Base-by-base conservation (phyloP, 1,140 invertebrate genomes). In the Frieseomelitta varia region DNA sequence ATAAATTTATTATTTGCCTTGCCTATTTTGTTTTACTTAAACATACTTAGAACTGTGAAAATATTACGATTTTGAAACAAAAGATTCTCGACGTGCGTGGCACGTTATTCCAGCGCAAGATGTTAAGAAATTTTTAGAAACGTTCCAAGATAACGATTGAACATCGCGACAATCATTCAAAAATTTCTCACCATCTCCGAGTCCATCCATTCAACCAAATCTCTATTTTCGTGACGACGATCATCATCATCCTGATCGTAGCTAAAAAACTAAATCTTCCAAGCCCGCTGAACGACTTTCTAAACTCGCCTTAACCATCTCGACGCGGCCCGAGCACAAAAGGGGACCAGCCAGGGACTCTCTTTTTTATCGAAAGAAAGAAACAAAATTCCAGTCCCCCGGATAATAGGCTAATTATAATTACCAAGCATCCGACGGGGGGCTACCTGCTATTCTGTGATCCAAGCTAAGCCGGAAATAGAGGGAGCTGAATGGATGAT, bases 401-500 rank as follows among this genome's bases (percentile, higher is more conserved):
- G 27, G 14, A 79, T 79, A 79, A 79, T 79, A 79, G 77, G 77
- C 77, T 79, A 79, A 79, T 79, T 79, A 79, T 79, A 79, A 79
- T 79, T 79, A 79, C 77, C 63, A 77, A 51, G 63, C 61, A 51
- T 65, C 63, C 63, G 27, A 61, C 4, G 19, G 11, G n/a, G 77
- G n/a, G 77, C 77, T 79, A 79, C 77, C 77, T 79, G 77, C 77
- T 79, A 68, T 79, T 69, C 63, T 79, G 15, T n/a, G 77, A 79
- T 68, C 77, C 51, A 39, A n/a, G 77, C 30, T 79, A 79, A 79
- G 77, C 77, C 77, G 77, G 77, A 79, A 79, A 79, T 68, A 79
- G 77, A 79, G 63, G 77, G 77, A 79, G 77, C 65, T 79, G 77
- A 79, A 79, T 79, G 77, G 77, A 79, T 79, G 77, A 79, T 79